A percentile compares a stretch with the other conserved stretches of the same genome.
These are phyloP conservation scores for Eremophila alpestris DNA, from an alignment of 2,797 vertebrate genomes.

Conservation along the genomic window DNA sequence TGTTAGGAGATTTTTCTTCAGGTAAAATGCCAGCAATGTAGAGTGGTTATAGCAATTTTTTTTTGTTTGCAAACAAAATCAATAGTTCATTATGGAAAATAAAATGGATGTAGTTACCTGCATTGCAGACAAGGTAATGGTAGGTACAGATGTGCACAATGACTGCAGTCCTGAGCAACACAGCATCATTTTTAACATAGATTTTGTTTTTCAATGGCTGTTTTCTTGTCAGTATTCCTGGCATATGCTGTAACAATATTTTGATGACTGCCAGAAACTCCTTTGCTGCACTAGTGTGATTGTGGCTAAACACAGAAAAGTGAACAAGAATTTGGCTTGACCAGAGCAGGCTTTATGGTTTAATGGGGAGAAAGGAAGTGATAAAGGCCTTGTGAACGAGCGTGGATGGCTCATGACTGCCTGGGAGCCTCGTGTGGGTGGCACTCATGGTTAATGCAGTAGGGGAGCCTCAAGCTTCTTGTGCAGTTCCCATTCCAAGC, in stretches of 20 bases:
- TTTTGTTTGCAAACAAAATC: background rate
- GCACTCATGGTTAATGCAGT: background rate
- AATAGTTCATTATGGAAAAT: background rate
- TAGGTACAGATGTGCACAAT: background rate
- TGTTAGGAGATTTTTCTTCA: background rate
- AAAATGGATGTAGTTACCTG: background rate
- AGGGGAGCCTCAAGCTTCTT: background rate
- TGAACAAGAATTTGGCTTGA: background rate
- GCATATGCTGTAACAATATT: background rate
- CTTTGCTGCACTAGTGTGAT: background rate
- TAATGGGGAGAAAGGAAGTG: background rate
- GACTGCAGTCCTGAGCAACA: background rate
- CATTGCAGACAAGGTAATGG: background rate
- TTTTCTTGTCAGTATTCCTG: background rate
- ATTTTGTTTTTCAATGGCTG: background rate
- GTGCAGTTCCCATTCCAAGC: background rate
- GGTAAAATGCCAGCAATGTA: background rate
- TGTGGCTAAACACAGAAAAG: background rate
- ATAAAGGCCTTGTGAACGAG: background rate
- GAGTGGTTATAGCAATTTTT: background rate
- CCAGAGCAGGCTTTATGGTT: background rate
- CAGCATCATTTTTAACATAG: background rate
- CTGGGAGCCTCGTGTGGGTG: fast-evolving
- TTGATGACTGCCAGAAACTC: background rate
- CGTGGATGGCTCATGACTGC: fast-evolving